Percentiles rank a stretch among this genome's conserved stretches.
phyloP scores from a whole-genome alignment of 2,888 invertebrate species.

The Cryptophagus acutangulus region DNA sequence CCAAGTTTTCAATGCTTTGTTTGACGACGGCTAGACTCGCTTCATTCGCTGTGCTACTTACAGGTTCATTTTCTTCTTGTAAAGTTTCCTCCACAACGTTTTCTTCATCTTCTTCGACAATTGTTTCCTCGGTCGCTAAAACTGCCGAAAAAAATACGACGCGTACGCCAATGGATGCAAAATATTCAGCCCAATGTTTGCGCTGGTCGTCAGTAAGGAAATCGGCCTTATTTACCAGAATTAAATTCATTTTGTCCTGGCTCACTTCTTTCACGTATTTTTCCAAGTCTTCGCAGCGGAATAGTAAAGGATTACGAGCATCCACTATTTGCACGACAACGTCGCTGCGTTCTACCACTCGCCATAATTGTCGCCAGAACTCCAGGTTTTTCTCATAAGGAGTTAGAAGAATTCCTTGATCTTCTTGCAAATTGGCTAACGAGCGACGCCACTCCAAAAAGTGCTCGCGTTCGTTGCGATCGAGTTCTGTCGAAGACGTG shows the following conservation, averaged over 20 bases:
- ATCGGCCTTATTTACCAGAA: conserved; percentile 95
- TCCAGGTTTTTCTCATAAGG: conserved; percentile 98
- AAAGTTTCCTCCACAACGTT: conserved; percentile 22
- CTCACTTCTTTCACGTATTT: conserved; percentile 68
- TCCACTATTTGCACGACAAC: conserved; percentile 92
- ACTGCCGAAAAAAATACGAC: conserved; percentile 91
- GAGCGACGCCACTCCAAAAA: conserved; percentile 90
- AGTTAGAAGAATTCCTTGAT: conserved; percentile 78
- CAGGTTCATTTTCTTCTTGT: conserved; percentile 13
- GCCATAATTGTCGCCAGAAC: conserved; percentile 98
- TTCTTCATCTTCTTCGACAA: conserved; percentile 17
- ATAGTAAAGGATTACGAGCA: conserved; percentile 88
- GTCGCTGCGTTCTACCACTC: conserved; percentile 95
- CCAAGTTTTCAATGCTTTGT: conserved; percentile 51
- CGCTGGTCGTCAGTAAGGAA: conserved; percentile 77
- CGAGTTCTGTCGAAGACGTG: conserved; percentile 75
- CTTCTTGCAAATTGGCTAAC: conserved; percentile 72
- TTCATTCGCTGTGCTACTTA: conserved; percentile 21
- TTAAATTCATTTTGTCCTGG: conserved; percentile 66
- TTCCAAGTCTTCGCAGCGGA: conserved; percentile 86
- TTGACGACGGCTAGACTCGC: conserved; percentile 48
- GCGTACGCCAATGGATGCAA: conserved; percentile 61
- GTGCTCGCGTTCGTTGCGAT: conserved; percentile 69
- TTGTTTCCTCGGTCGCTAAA: conserved; percentile 49
- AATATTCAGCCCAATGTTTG: conserved; percentile 80